Evolutionary conservation across 2,888 invertebrate species (phyloP).

Genomic region (Mesodorylaimus sp.): DNA sequence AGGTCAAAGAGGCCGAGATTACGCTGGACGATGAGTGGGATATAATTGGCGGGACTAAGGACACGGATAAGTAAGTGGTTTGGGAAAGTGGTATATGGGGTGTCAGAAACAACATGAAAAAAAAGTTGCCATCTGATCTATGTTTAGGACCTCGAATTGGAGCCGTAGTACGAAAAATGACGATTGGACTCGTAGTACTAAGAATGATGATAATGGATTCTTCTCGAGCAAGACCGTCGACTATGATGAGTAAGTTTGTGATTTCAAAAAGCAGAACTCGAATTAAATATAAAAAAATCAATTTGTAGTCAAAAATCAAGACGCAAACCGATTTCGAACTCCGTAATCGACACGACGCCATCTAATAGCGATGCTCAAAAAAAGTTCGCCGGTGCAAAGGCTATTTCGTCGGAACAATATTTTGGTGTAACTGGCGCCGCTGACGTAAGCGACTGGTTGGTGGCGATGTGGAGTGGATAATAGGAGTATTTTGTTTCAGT

Average conservation of each 20-base stretch:
- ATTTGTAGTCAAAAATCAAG: too few relatives aligned
- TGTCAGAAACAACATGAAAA: too few relatives aligned
- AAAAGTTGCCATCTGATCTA: too few relatives aligned
- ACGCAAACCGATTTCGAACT: not conserved
- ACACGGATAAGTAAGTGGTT: not conserved
- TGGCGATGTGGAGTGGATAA: too few relatives aligned
- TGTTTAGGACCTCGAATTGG: too few relatives aligned
- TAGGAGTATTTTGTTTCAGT: slow-evolving; percentile 28
- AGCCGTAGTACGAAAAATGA: too few relatives aligned
- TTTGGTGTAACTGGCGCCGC: slow-evolving; percentile 55
- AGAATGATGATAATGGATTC: too few relatives aligned
- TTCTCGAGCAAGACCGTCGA: too few relatives aligned
- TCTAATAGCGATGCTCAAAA: slow-evolving; percentile 58
- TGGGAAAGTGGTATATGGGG: not conserved
- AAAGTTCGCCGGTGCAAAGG: slow-evolving; percentile 90
- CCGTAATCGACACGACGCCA: not conserved
- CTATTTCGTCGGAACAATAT: slow-evolving; percentile 91
- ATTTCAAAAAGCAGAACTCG: too few relatives aligned
- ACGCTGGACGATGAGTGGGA: slow-evolving; percentile 12
- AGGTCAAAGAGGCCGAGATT: slow-evolving; percentile 15
- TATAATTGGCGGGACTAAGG: not conserved
- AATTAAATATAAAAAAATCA: too few relatives aligned
- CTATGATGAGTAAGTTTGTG: too few relatives aligned
- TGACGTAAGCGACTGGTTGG: slow-evolving; percentile 36
- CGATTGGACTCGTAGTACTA: too few relatives aligned